Evolutionary conservation across 2,888 invertebrate genomes (phyloP), one percentile per base, ranked within the genome.

Genomic region (Frankliniella fusca): DNA sequence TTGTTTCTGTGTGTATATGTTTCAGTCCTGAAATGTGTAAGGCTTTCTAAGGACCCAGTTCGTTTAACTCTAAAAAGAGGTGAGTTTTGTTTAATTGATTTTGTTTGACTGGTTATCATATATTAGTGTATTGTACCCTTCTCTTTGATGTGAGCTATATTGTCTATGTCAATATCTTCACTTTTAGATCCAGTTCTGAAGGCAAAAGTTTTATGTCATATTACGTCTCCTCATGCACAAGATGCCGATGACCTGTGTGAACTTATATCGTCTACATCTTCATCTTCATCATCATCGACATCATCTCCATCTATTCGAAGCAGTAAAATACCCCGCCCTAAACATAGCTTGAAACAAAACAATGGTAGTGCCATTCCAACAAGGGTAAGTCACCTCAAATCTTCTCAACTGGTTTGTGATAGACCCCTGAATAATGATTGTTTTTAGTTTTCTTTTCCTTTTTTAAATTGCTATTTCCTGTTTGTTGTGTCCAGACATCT

Each of bases 11-110:
- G 15, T 20, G 54, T 54, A 0, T 54, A 1, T 54, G 54, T 93
- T 93, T 86, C 92, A 95, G 96, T 96, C 90, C 91, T 96, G 90
- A 96, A 95, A 94, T 96, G 96, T 90, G 93, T 97, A 88, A 94
- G 96, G 88, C 92, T 97, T 88, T 95, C 96, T 86, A 92, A 94
- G 90, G 95, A 96, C 91, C 94, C 95, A 87, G 95, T 97, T 88
- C 95, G 94, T 88, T 90, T 97, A 89, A 95, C 95, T 91, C 92
- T 97, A 89, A 95, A 93, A 91, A 93, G 95, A 92, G 96, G 96
- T 95, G 91, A 93, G 92, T 89, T 84, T 84, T 83, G 83, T 80
- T 0, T 20, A 81, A 81, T 80, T 76, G 27, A 49, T 49, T n/a
- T 15, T n/a, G 38, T 81, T n/a, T 11, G 27, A 8, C n/a, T 38